Conservation (phyloP, 2,113 vertebrate species). For the Grus americana region DNA sequence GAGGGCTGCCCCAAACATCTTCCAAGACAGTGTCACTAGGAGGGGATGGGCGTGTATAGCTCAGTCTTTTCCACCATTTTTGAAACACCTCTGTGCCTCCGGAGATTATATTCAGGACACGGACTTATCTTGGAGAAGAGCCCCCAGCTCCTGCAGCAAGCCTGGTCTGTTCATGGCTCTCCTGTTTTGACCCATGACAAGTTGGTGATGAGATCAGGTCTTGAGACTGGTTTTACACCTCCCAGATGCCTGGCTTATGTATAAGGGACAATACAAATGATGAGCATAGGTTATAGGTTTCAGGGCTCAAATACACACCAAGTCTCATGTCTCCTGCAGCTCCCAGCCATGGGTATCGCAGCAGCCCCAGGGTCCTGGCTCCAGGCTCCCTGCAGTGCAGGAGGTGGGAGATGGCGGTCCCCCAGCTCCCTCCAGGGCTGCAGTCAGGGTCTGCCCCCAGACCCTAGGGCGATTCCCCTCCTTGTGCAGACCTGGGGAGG, state of each 20-base stretch:
- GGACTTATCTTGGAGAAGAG: neutral
- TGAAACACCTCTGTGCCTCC: neutral
- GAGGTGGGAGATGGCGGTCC: neutral
- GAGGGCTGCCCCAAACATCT: neutral
- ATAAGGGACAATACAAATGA: neutral
- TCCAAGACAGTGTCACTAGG: neutral
- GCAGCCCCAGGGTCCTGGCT: neutral
- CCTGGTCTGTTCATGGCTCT: neutral
- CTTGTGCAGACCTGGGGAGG: neutral
- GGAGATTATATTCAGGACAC: neutral
- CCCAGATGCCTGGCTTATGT: neutral
- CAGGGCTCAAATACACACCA: neutral
- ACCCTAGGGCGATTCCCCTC: neutral
- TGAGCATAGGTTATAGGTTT: neutral
- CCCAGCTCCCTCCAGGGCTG: neutral
- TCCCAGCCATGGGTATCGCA: neutral
- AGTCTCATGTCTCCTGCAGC: neutral
- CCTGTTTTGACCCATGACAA: rapidly evolving
- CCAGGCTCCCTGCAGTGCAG: neutral
- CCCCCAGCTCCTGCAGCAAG: neutral
- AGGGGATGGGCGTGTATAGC: neutral
- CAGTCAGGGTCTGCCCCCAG: neutral
- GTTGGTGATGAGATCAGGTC: neutral
- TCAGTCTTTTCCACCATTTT: neutral
- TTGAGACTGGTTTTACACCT: neutral